A percentile compares a stretch with the other conserved stretches of the same genome.
These are phyloP conservation scores for Teleogryllus oceanicus DNA, from an alignment of 2,888 invertebrate species.

Conservation along the genomic window DNA sequence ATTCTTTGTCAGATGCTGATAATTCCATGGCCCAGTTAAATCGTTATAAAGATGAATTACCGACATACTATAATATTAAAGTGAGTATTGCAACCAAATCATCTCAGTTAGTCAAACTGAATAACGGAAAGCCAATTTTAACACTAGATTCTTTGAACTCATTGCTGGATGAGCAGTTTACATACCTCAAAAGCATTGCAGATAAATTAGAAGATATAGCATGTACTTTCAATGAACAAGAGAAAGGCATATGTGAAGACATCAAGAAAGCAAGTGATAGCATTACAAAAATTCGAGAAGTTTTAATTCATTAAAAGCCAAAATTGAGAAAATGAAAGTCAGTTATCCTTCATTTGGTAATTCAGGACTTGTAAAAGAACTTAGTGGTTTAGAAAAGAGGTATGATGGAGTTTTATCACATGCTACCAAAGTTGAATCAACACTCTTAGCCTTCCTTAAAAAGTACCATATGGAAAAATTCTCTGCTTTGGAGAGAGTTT, in stretches of 20 bases:
- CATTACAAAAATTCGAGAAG: conserved; percentile 72
- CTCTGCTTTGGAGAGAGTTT: conserved; percentile 73
- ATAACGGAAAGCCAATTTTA: conserved; percentile 66
- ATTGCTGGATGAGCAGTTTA: conserved; percentile 72
- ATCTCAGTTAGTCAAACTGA: conserved; percentile 71
- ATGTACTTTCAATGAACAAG: conserved; percentile 68
- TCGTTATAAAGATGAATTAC: conserved; percentile 82
- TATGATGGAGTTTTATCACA: conserved; percentile 74
- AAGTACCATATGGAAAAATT: conserved; percentile 84
- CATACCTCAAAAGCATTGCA: conserved; percentile 67
- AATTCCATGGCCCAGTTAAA: conserved; percentile 72
- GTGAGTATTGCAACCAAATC: conserved; percentile 76
- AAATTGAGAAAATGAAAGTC: conserved; percentile 66
- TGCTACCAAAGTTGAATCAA: conserved; percentile 73
- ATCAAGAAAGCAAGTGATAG: conserved; percentile 68
- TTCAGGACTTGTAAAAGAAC: conserved; percentile 74
- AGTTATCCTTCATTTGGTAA: conserved; percentile 75
- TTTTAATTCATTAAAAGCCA: conserved; percentile 64
- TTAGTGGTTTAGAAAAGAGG: conserved; percentile 77
- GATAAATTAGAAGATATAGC: conserved; percentile 70
- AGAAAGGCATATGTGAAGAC: conserved; percentile 65
- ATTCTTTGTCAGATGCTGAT: conserved; percentile 75
- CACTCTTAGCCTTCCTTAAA: conserved; percentile 74
- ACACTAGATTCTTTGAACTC: conserved; percentile 64
- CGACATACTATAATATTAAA: conserved; percentile 70